These are phyloP conservation scores for Muscicapa comitata DNA, from an alignment of 2,797 vertebrate species.

Conservation along the genomic window DNA sequence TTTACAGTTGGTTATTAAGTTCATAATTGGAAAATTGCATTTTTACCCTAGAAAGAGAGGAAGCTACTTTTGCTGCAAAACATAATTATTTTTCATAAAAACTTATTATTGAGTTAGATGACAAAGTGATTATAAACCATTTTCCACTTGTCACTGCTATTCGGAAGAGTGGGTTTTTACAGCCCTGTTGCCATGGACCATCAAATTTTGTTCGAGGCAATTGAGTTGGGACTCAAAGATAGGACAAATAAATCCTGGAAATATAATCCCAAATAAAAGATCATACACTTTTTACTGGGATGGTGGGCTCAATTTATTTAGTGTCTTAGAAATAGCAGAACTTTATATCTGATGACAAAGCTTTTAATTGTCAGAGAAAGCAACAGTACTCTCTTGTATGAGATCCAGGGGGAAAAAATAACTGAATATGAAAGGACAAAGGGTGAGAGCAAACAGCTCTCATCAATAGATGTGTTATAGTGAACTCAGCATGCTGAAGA, in stretches of 20 bases:
- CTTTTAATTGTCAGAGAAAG: conserved; percentile 5
- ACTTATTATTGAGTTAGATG: conserved; percentile 1
- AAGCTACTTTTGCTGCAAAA: conserved; percentile 48
- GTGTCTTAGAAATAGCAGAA: conserved; percentile 10
- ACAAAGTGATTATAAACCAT: conserved; percentile 1
- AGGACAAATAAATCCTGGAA: conserved; percentile 15
- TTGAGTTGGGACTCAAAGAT: neutral
- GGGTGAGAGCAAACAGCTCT: neutral
- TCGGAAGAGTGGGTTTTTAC: neutral
- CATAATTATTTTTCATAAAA: conserved; percentile 46
- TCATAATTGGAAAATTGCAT: conserved; percentile 41
- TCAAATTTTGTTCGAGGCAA: conserved; percentile 14
- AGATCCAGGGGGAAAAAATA: neutral
- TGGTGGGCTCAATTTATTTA: conserved; percentile 29
- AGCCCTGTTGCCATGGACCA: neutral
- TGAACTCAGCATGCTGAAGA: neutral
- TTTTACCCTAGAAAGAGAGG: conserved; percentile 33
- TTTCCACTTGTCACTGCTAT: conserved; percentile 14
- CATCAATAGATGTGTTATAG: conserved; percentile 1
- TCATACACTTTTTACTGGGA: neutral
- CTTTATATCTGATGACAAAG: conserved; percentile 17
- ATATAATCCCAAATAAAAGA: neutral
- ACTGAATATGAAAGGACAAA: conserved; percentile 32
- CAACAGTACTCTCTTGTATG: neutral
- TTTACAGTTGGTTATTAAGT: conserved; percentile 37